Conservation (phyloP, 2,888 invertebrate species). For the Agriotes lineatus region DNA sequence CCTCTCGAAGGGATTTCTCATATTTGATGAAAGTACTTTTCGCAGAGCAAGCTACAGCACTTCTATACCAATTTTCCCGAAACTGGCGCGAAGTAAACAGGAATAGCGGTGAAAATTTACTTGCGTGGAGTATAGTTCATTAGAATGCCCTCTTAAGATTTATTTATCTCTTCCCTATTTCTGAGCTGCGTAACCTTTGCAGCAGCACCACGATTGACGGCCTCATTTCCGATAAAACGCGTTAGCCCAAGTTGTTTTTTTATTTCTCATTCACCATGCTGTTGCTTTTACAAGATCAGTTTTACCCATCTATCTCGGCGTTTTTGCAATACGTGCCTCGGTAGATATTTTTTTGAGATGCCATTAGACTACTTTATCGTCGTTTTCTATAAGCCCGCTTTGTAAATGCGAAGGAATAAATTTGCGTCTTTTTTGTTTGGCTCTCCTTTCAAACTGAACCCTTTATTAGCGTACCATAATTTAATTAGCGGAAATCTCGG, state of each 20-base stretch:
- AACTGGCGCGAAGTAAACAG: too few species aligned
- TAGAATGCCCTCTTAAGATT: conserved; percentile 5
- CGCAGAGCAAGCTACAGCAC: neutral
- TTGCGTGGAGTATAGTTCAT: neutral
- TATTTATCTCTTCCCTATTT: conserved; percentile 10
- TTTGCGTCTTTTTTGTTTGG: neutral
- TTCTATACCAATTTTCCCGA: too few species aligned
- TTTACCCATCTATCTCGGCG: conserved; percentile 10
- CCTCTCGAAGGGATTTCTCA: neutral
- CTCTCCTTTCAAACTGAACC: too few species aligned
- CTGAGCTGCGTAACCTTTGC: conserved; percentile 8
- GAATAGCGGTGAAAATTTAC: neutral
- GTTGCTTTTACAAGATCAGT: conserved; percentile 15
- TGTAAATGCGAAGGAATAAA: neutral
- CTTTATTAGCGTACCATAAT: too few species aligned
- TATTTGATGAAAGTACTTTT: neutral
- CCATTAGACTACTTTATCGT: neutral
- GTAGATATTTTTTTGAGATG: neutral
- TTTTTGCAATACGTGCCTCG: neutral
- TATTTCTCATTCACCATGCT: conserved; percentile 21
- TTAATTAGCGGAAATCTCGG: too few species aligned
- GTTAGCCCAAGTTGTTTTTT: conserved; percentile 25
- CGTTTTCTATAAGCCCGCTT: neutral
- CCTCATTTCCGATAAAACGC: conserved; percentile 24
- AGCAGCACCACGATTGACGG: conserved; percentile 20